A percentile compares a stretch with the other conserved stretches of the same genome.
Evolutionary conservation across 2,888 invertebrate species (phyloP).

Genomic region (Campaea margaritaria): DNA sequence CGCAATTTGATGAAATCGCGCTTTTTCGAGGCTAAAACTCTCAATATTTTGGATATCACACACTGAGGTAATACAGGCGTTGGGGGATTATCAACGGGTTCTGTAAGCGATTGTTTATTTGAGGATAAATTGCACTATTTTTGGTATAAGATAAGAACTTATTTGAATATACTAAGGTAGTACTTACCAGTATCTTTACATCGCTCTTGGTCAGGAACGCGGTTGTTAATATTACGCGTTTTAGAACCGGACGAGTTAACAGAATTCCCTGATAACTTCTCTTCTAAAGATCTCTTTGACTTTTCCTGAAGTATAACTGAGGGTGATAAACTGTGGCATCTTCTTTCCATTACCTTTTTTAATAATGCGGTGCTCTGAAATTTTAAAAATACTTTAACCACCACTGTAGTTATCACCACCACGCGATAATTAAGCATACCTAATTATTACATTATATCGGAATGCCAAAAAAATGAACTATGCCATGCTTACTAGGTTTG

Average conservation of each 20-base stretch:
- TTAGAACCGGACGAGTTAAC: background rate
- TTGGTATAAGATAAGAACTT: too few species aligned
- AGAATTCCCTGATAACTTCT: background rate
- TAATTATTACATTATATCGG: too few species aligned
- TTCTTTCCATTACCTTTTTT: conserved; percentile 51
- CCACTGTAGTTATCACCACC: too few species aligned
- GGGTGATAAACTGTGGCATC: conserved; percentile 69
- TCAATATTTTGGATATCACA: conserved; percentile 60
- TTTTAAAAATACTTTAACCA: background rate
- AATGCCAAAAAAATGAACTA: too few species aligned
- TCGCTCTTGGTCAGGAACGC: background rate
- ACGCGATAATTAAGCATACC: too few species aligned
- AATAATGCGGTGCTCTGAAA: conserved; percentile 47
- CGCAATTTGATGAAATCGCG: conserved; percentile 70
- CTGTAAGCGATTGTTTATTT: background rate
- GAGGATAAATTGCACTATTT: too few species aligned
- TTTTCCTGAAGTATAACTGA: conserved; percentile 26
- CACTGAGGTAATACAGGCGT: conserved; percentile 59
- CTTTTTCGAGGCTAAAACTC: conserved; percentile 65
- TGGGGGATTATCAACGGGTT: conserved; percentile 53
- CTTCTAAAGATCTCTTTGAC: background rate
- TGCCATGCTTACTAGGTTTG: too few species aligned
- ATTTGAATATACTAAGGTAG: too few species aligned
- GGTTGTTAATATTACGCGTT: background rate
- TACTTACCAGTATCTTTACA: too few species aligned